A percentile compares a stretch with the other conserved stretches of the same genome.
phyloP scores from a whole-genome alignment of 2,113 vertebrate genomes.

The Oncorhynchus keta region DNA sequence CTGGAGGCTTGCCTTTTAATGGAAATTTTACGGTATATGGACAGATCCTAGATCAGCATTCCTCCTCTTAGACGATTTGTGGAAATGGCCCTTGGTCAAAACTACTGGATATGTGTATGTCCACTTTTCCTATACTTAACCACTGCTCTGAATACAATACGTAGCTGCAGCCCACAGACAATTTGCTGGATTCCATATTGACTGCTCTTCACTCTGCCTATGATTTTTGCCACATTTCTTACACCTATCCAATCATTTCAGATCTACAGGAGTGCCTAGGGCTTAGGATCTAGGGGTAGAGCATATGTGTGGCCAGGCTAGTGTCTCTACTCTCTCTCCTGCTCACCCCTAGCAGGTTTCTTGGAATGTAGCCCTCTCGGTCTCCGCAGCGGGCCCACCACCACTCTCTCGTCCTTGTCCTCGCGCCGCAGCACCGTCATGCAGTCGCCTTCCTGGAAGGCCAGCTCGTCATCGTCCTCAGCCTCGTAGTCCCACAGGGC shows the following conservation, averaged over 20 bases:
- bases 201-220: neutral
- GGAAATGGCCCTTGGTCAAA: no score
- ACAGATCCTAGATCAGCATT: no score
- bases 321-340: neutral
- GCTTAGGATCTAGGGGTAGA: no score
- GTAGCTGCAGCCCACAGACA: neutral
- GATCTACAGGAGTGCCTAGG: neutral
- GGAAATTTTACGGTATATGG: no score
- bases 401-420: constrained; percentile 86
- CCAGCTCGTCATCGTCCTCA: constrained; percentile 83
- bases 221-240: no score
- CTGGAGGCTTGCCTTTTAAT: no score
- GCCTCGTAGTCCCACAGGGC: constrained; percentile 88
- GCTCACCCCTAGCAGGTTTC: constrained; percentile 92
- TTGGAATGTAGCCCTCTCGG: constrained; percentile 86
- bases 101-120: no score
- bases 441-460: constrained; percentile 86
- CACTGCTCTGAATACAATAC: no score
- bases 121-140: no score
- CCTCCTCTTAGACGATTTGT: no score
- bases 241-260: neutral
- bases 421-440: constrained; percentile 84
- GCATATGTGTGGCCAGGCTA: neutral
- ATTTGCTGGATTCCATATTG: neutral
- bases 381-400: constrained; percentile 90